Base-by-base conservation (phyloP, 1,140 invertebrate species). In the Cataglyphis hispanica region DNA sequence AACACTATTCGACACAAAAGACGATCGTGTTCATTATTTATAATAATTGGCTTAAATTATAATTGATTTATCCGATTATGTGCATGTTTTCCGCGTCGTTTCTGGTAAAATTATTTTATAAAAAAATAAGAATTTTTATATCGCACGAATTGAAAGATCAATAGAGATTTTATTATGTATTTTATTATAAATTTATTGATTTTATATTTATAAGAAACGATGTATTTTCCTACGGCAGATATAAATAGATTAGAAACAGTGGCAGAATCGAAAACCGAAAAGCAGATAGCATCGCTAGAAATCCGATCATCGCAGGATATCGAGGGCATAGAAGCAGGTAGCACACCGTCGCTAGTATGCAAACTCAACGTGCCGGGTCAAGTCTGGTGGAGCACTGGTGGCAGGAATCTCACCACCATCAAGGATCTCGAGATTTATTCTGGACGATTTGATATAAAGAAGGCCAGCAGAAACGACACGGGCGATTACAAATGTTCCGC, bases 401-500 rank as follows among this genome's bases (percentile, higher is more conserved):
- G 81, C 11, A 92, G 88, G 22, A 95, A 95, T 87, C 87, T 95
- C 2, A 95, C 94, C 0, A 94, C 92, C 7, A 90, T 94, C 50
- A 94, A 92, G 25, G 93, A 95, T 63, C 92, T 90, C 22, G 92
- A 94, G 1, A n/a, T n/a, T n/a, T 63, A 87, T n/a, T 77, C 81
- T 37, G 92, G 88, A 40, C 89, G 94, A 22, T 88, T 96, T 34
- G 95, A 95, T n/a, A 93, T 96, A 43, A 90, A 93, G 2, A 94
- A 95, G 78, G 94, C 95, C 13, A 96, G 93, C 2, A 92, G 95
- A 53, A 93, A 93, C 10, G 95, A 96, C 56, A 95, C 94, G 11
- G 96, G 96, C 0, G 95, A 96, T 87, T 96, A 96, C 85, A 96
- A 95, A 0, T 96, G 96, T 85, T 85, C 93, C 11, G 95, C 92